Base-by-base conservation (phyloP, 1,140 invertebrate species). In the Idris sp. region DNA sequence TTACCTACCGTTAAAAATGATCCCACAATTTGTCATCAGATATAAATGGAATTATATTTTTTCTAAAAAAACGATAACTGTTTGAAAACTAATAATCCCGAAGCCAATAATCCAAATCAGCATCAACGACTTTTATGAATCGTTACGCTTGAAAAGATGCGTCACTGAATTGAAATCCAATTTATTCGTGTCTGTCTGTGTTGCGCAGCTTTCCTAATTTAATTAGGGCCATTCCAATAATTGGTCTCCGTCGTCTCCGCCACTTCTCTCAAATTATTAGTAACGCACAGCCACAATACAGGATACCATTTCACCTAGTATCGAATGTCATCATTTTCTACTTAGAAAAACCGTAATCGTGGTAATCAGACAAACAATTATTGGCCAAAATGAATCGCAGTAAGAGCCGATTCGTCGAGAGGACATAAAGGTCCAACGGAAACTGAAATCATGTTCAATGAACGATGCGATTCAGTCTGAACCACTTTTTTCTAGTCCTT, bases 371-470 rank as follows among this genome's bases (percentile, higher is more conserved):
- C 46, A 16, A 65, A 59, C 44, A 38, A 73, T 73, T 59, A 46
- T 65, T 36, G 46, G n/a, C n/a, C 46, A 41, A 59, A 72, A 48
- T 49, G 46, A 30, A 61, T 62, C 40, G 41, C 43, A 71, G 54
- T 36, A n/a, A n/a, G 44, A 54, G 40, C 36, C 33, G 43, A 38
- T 56, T 40, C 15, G 30, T 30, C 16, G 22, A 59, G 58, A 49
- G 65, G 54, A n/a, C n/a, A n/a, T n/a, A 51, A 73, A 51, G 6
- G 15, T 71, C 33, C 19, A 73, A 65, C 53, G 53, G 69, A 65
- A 73, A 73, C 53, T 65, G 43, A 73, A 73, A 65, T 73, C 44
- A 59, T 16, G 49, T 65, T 65, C 69, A 73, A 73, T 73, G 15
- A 64, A 22, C 28, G 41, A 43, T 4, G 22, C 25, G 6, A 13